Base-by-base conservation (phyloP, 2,888 invertebrate genomes). In the Cyclophora albipunctata region DNA sequence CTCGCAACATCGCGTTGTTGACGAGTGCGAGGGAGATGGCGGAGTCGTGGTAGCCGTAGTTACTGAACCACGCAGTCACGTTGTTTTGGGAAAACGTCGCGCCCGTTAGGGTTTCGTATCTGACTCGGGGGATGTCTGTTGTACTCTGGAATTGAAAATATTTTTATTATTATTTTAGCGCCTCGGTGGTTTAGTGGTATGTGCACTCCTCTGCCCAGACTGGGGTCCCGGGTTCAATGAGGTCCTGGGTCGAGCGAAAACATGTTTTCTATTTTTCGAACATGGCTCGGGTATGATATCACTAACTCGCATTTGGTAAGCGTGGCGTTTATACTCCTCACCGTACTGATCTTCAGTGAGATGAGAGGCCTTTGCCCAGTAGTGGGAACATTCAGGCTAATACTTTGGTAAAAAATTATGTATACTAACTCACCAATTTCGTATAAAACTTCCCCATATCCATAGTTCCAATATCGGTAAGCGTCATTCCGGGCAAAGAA, bases 21-120 rank as follows among this genome's bases (percentile, higher is more conserved):
- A 92, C 87, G 48, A 91, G 76, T 55, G 91, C 90, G 33, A 95
- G 80, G 0, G 94, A 89, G 42, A 94, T 86, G 0, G 93, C 93
- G 0, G 93, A 91, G 47, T 93, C 91, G 73, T 96, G 96, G 67
- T 92, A 92, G 0, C 95, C 93, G 64, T 94, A 93, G 72, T 94
- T 95, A 69, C 95, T 95, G 74, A 95, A 94, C 91, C 93, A 93
- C 3, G 91, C 93, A 0, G 88, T 92, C 3, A 93, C 87, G 20
- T 73, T 72, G 4, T 73, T 62, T 1, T 69, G 60, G 1, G 85
- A 64, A 64, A 91, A 90, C 1, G 91, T 89, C 0, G 92, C 92
- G 0, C 91, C 92, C 0, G 89, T 83, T 47, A 93, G 70, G 54
- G 91, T 91, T 53, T 89, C 89, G 40, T 85, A 78, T 49, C 90